Conservation (phyloP, 2,888 invertebrate species). For the Mactromeris polynyma region DNA sequence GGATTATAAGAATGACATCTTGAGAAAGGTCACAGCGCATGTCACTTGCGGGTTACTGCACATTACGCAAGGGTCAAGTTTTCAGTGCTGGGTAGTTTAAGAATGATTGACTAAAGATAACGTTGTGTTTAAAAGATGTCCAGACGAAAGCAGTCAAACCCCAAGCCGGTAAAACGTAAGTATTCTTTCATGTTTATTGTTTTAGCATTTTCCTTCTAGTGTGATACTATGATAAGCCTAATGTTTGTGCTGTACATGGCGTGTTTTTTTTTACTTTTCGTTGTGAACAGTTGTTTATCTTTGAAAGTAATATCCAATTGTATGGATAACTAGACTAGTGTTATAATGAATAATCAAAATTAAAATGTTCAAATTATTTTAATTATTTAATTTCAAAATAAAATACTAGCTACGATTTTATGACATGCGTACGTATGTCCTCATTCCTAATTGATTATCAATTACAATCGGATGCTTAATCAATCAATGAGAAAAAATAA, state of each 20-base stretch:
- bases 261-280: background rate
- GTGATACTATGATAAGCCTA: background rate
- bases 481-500: too few species aligned
- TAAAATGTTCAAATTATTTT: background rate
- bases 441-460: too few species aligned
- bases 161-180: constrained; percentile 98
- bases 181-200: constrained; percentile 80
- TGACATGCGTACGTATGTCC: too few species aligned
- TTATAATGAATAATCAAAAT: background rate
- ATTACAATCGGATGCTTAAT: too few species aligned
- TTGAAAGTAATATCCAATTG: background rate
- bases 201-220: background rate
- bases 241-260: background rate
- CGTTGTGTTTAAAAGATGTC: constrained; percentile 90
- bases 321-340: background rate
- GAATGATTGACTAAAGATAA: constrained; percentile 47
- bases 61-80: constrained; percentile 73
- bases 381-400: background rate
- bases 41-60: constrained; percentile 73
- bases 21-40: constrained; percentile 73
- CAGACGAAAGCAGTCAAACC: constrained; percentile 98
- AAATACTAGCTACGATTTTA: background rate
- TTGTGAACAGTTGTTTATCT: background rate
- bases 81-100: constrained; percentile 73
- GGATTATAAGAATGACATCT: constrained; percentile 27